Evolutionary conservation across 2,797 vertebrate genomes (phyloP).

Genomic region (Rhinogobio ventralis): DNA sequence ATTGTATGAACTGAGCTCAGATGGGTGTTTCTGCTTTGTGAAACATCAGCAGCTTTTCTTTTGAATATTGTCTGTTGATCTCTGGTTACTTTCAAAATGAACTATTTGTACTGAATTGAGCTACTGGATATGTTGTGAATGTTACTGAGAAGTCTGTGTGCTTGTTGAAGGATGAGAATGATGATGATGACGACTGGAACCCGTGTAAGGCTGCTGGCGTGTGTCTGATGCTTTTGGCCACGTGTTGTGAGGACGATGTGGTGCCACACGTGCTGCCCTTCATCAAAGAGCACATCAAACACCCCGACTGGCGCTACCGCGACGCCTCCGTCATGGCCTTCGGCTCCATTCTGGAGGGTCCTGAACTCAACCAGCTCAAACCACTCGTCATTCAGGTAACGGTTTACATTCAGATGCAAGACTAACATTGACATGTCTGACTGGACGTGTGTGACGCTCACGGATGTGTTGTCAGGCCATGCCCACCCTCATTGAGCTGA

Average conservation of each 20-base stretch:
- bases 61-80: neutral
- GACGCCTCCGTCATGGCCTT: conserved; percentile 98
- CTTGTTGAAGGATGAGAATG: conserved; percentile 89
- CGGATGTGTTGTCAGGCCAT: conserved; percentile 82
- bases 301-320: conserved; percentile 92
- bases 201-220: conserved; percentile 96
- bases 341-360: conserved; percentile 96
- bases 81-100: neutral
- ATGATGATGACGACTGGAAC: conserved; percentile 98
- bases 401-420: neutral
- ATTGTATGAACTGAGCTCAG: neutral
- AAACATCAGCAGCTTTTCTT: neutral
- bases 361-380: conserved; percentile 94
- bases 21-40: neutral
- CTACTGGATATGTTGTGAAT: neutral
- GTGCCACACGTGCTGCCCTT: conserved; percentile 97
- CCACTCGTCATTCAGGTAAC: conserved; percentile 89
- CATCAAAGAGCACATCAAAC: conserved; percentile 96
- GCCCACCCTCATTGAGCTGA: conserved; percentile 95
- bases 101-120: neutral
- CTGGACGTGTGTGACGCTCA: neutral
- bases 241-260: conserved; percentile 97
- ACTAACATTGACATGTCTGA: neutral
- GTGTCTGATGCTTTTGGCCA: conserved; percentile 96
- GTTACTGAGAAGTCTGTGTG: neutral